Evolutionary conservation across 2,888 invertebrate genomes (phyloP).

Genomic region (Cataglyphis altisquamis): DNA sequence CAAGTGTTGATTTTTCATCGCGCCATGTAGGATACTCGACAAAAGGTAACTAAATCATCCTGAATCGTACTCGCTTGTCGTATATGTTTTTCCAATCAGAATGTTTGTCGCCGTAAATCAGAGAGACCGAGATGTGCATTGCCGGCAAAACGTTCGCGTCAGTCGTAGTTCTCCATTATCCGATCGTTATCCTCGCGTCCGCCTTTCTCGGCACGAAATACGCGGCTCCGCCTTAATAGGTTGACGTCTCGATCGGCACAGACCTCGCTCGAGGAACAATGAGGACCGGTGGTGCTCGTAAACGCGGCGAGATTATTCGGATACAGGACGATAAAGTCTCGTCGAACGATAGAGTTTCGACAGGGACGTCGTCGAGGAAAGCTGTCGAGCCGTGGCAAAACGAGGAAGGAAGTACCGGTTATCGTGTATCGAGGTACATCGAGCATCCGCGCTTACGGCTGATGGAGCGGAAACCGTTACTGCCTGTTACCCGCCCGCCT

Average conservation of each 20-base stretch:
- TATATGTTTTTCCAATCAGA: not conserved
- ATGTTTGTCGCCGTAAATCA: conserved; percentile 36
- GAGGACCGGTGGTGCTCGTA: conserved; percentile 62
- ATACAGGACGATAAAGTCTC: conserved; percentile 66
- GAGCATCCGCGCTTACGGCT: conserved; percentile 80
- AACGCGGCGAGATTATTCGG: conserved; percentile 57
- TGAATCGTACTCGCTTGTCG: not conserved
- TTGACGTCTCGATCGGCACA: conserved; percentile 37
- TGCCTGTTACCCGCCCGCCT: conserved; percentile 64
- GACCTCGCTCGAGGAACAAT: conserved; percentile 55
- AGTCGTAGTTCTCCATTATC: conserved; percentile 25
- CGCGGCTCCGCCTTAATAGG: conserved; percentile 57
- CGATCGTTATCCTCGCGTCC: conserved; percentile 26
- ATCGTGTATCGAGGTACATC: conserved; percentile 80
- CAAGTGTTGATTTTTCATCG: not conserved
- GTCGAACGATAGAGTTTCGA: conserved; percentile 51
- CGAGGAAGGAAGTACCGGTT: conserved; percentile 75
- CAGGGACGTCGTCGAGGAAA: conserved; percentile 51
- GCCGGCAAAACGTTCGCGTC: not conserved
- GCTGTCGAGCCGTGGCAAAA: conserved; percentile 56
- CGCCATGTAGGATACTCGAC: not conserved
- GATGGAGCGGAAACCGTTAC: conserved; percentile 83
- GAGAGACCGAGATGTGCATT: conserved; percentile 3
- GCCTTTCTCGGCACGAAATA: conserved; percentile 34
- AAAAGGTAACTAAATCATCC: not conserved